A percentile compares a stretch with the other conserved stretches of the same genome.
These are phyloP conservation scores for Cyanoramphus novaezelandiae DNA, from an alignment of 2,113 vertebrate species.

Conservation along the genomic window DNA sequence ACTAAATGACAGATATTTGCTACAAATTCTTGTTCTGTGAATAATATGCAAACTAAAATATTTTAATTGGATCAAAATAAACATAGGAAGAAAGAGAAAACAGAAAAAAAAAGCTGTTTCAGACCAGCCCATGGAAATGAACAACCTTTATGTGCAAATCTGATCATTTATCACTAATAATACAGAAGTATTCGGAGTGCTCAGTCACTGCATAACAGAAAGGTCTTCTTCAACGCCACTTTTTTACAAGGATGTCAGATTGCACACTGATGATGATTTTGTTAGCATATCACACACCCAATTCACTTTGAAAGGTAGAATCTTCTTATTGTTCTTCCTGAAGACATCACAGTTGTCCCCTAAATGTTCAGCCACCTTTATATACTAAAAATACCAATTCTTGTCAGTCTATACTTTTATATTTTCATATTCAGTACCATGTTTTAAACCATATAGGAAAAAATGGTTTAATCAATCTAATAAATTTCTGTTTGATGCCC, in stretches of 20 bases:
- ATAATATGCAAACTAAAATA: not conserved
- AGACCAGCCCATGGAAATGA: not conserved
- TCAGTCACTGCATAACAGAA: not conserved
- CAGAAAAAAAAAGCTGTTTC: not conserved
- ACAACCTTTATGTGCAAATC: not conserved
- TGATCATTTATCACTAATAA: not conserved
- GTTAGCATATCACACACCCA: not conserved
- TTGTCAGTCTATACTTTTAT: not conserved
- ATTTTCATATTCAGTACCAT: not conserved
- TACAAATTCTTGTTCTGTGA: not conserved
- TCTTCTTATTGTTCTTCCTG: not conserved
- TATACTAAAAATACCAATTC: not conserved
- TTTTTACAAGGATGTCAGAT: not conserved
- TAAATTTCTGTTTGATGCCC: not conserved
- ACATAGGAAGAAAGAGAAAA: not conserved
- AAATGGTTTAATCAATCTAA: not conserved
- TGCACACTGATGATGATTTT: not conserved
- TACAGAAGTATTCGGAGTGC: not conserved
- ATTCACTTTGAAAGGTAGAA: not conserved
- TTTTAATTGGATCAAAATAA: not conserved
- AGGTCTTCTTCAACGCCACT: not conserved
- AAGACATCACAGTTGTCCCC: not conserved
- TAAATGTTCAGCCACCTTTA: not conserved
- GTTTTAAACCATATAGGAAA: not conserved
- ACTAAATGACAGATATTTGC: not conserved